Evolutionary conservation across 2,888 invertebrate genomes (phyloP), one percentile per base, ranked within the genome.

Genomic region (Spicauda simplicius): DNA sequence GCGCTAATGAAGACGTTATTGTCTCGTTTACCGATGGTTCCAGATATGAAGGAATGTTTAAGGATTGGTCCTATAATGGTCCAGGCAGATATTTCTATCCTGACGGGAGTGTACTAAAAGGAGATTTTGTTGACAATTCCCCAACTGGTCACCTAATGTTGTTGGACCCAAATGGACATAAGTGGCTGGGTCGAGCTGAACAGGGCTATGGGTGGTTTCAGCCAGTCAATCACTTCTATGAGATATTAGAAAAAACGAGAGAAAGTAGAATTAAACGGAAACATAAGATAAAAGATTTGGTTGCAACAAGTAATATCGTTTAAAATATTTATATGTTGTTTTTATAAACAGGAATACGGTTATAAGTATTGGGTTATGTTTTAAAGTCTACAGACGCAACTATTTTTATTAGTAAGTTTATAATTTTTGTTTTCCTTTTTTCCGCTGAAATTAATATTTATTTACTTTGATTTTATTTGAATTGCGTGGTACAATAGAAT

Each of bases 61-160:
- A 86, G 61, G 89, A 94, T 56, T 94, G 92, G 81, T 80, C 80
- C 59, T 95, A 94, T 76, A 71, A 70, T 19, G 94, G 94, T 0
- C 68, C 73, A 0, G 95, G 94, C 2, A 88, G 75, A 53, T 95
- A 95, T 69, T 76, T 72, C 0, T 93, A 95, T 72, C 91, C 94
- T 0, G 94, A 95, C 72, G 88, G 86, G 3, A 90, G 94, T 50
- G 73, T 84, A 0, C 68, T 95, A 0, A 73, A 77, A 2, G 87
- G 94, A 19, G 83, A 89, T 7, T 95, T 95, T 78, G 61, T 70
- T 0, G 88, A 94, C 0, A 95, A 95, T 75, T 86, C 86, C 70
- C 95, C 95, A 0, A 68, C 77, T 0, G 93, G 91, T 0, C 73
- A 83, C 2, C 70, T 94, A 56, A 77, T 76, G 0, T 78, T 95